Evolutionary conservation across 2,888 invertebrate species (phyloP).

Genomic region (Poecilus cupreus): DNA sequence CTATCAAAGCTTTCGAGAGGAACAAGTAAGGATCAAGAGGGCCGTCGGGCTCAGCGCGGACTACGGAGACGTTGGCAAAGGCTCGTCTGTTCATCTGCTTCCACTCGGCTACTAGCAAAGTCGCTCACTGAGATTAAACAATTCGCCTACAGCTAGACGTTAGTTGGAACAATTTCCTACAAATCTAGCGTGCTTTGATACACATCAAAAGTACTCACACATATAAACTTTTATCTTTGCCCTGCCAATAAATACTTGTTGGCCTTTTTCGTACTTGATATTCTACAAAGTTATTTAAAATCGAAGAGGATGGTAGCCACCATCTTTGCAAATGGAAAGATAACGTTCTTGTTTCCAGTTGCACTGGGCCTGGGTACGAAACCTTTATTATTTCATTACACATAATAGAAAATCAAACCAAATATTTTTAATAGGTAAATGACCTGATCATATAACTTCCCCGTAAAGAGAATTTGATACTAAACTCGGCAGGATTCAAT

Average conservation of each 20-base stretch:
- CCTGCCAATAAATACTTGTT: too few species aligned
- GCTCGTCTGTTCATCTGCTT: neutral
- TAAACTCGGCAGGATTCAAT: too few species aligned
- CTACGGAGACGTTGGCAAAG: conserved; percentile 10
- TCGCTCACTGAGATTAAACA: neutral
- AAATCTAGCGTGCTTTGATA: neutral
- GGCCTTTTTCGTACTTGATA: neutral
- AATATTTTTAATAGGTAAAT: too few species aligned
- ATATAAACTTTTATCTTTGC: neutral
- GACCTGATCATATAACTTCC: too few species aligned
- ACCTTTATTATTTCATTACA: too few species aligned
- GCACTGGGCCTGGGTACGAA: too few species aligned
- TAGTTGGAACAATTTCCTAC: neutral
- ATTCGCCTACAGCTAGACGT: neutral
- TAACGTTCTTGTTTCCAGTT: too few species aligned
- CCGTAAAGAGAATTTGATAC: too few species aligned
- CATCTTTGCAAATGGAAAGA: too few species aligned
- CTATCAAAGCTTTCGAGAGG: too few species aligned
- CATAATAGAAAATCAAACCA: too few species aligned
- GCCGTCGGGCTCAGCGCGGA: neutral
- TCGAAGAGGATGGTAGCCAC: neutral
- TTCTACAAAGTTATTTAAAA: neutral
- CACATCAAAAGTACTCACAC: neutral
- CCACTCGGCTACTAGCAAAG: neutral
- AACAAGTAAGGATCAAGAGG: neutral